Evolutionary conservation across 1,140 invertebrate genomes (phyloP), one percentile per base, ranked within the genome.

Genomic region (Chionoecetes opilio): DNA sequence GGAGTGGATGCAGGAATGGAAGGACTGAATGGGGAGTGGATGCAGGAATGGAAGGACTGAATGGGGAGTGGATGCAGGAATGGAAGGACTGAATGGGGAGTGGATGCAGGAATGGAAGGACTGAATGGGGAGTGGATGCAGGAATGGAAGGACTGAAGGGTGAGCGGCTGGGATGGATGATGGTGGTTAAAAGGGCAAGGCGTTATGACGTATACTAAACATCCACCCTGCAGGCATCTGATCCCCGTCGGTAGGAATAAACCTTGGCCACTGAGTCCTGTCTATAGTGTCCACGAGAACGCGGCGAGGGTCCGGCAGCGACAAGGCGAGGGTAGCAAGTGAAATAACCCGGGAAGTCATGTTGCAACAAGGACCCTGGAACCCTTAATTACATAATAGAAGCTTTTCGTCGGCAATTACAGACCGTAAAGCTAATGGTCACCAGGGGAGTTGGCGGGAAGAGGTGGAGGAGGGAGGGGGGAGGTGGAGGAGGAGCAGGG

Each of bases 371-470:
- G 85, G 88, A 85, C 46, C 86, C 6, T 29, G 87, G 87, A 94
- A 41, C 87, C 53, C 34, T 53, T 94, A 94, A 94, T 94, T 94
- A 94, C 93, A 94, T 94, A 94, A 94, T 94, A 91, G 93, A 90
- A 94, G 87, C 93, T 94, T 91, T 94, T 91, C 87, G 86, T 29
- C 34, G 35, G 53, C 93, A 94, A 94, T 94, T 94, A 94, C 93
- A 41, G 88, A 34, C 93, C 53, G 93, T 94, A 94, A 94, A 94
- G 93, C 88, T 91, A 84, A 94, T 90, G 93, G 93, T 94, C 82
- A 90, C 87, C 88, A 35, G 9, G 93, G 93, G 93, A 94, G 63
- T 38, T 9, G 75, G 93, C 32, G 37, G 41, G 41, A 35, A 35
- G 41, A 85, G 35, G 82, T 0, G 41, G 38, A 29, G 38, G 26